phyloP scores from a whole-genome alignment of 2,797 vertebrate genomes.

The Tauraco hartlaubi region DNA sequence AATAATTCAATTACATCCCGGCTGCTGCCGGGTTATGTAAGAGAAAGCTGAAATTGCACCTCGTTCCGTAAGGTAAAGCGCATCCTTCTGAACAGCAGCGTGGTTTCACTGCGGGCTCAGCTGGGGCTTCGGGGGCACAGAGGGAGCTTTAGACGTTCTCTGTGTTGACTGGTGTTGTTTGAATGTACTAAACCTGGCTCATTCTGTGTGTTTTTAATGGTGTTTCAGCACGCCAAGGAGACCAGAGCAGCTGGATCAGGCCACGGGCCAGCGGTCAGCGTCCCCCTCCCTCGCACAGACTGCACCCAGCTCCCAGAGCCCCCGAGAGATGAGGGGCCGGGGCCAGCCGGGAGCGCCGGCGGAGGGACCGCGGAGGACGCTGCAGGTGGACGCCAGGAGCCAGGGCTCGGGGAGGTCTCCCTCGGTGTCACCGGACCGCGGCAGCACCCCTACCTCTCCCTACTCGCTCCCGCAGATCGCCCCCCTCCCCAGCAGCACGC shows the following conservation, averaged over 20 bases:
- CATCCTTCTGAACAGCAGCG: background rate
- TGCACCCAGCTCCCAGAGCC: conserved; percentile 67
- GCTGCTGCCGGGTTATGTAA: background rate
- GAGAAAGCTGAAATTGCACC: background rate
- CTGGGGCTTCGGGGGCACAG: background rate
- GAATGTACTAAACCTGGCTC: background rate
- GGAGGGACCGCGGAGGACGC: conserved; percentile 85
- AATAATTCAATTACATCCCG: conserved; percentile 20
- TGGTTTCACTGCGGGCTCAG: background rate
- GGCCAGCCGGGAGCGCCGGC: conserved; percentile 71
- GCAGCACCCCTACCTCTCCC: conserved; percentile 93
- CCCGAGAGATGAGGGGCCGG: conserved; percentile 76
- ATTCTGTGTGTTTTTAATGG: background rate
- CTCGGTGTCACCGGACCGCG: conserved; percentile 89
- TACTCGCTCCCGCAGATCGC: conserved; percentile 99
- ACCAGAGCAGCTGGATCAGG: conserved; percentile 86
- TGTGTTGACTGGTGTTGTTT: accelerated
- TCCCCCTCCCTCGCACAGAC: conserved; percentile 79
- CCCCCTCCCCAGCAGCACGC: conserved; percentile 96
- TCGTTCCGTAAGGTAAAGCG: background rate
- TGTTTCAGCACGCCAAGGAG: conserved; percentile 83
- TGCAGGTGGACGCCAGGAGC: conserved; percentile 90
- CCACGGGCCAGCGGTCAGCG: conserved; percentile 80
- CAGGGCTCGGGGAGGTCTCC: conserved; percentile 89
- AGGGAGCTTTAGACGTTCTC: background rate